Evolutionary conservation across 2,113 vertebrate genomes (phyloP).

Genomic region (Bagarius yarrelli): DNA sequence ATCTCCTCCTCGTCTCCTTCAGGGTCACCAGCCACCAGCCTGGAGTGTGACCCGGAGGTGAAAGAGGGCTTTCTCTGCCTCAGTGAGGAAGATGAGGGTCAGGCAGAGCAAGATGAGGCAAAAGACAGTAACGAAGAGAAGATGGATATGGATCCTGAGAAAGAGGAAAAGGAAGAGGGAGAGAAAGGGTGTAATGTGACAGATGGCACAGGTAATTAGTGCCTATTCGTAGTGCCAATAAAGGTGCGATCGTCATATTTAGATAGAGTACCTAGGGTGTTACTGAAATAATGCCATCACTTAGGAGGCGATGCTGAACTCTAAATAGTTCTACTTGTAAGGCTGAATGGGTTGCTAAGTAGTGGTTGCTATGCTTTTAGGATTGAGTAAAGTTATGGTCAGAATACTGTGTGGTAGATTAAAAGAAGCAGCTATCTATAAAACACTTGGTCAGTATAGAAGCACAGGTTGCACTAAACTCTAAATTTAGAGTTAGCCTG

Average conservation of each 20-base stretch:
- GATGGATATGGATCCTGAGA: conserved; percentile 47
- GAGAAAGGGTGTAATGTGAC: conserved; percentile 45
- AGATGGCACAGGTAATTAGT: conserved; percentile 47
- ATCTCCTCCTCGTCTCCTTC: conserved; percentile 42
- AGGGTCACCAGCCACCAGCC: conserved; percentile 40
- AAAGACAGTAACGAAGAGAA: conserved; percentile 64
- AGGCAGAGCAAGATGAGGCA: conserved; percentile 43
- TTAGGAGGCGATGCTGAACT: neutral
- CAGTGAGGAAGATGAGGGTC: conserved; percentile 50
- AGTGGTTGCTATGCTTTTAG: neutral
- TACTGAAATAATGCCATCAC: neutral
- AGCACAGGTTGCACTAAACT: neutral
- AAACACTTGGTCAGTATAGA: neutral
- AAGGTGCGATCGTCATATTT: neutral
- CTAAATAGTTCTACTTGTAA: neutral
- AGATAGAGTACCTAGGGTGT: neutral
- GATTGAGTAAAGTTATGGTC: neutral
- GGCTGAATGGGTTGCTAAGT: neutral
- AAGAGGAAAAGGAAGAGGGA: conserved; percentile 50
- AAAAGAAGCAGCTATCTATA: neutral
- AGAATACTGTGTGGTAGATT: neutral
- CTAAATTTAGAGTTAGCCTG: neutral
- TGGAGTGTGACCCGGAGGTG: conserved; percentile 51
- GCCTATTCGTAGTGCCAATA: conserved; percentile 32
- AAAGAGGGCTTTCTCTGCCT: conserved; percentile 56